Evolutionary conservation across 2,113 vertebrate species (phyloP).

Genomic region (Felis catus): F.catus_Fca126_mat1.0 CM031417.1:141540501-141541000

Average conservation of each 20-base stretch:
- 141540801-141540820: background rate
- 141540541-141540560: background rate
- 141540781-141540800: background rate
- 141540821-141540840: background rate
- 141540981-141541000: background rate
- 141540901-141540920: background rate
- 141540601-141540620: background rate
- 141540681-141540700: background rate
- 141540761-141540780: background rate
- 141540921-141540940: accelerated
- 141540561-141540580: accelerated
- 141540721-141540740: background rate
- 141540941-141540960: accelerated
- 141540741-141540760: accelerated
- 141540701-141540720: background rate
- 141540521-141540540: too few species aligned
- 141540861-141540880: background rate
- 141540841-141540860: background rate
- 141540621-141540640: background rate
- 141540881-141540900: background rate
- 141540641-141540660: accelerated
- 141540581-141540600: background rate
- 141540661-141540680: accelerated
- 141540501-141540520: background rate
- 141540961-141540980: background rate